Conservation (phyloP, 2,797 vertebrate species). For the Mus minutoides region DNA sequence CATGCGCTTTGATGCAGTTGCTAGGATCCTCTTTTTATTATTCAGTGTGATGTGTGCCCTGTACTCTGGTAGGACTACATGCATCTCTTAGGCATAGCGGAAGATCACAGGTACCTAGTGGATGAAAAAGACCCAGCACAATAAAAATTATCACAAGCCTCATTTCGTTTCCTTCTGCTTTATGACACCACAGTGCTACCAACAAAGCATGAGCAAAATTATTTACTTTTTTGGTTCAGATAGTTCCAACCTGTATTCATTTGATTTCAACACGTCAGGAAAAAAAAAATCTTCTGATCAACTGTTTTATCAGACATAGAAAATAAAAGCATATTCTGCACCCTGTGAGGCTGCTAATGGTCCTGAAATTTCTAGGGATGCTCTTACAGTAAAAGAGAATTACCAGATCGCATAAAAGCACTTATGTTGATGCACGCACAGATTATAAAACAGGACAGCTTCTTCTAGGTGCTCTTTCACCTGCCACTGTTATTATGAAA, state of each 20-base stretch:
- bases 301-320: conserved; percentile 37
- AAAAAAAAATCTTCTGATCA: conserved; percentile 65
- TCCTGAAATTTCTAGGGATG: conserved; percentile 60
- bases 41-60: neutral
- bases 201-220: conserved; percentile 58
- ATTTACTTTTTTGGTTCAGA: conserved; percentile 72
- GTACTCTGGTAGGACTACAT: neutral
- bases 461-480: neutral
- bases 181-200: conserved; percentile 54
- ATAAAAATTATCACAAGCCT: conserved; percentile 71
- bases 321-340: conserved; percentile 17
- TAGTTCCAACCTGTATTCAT: conserved; percentile 65
- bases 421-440: neutral
- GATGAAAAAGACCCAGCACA: conserved; percentile 66
- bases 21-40: conserved; percentile 66
- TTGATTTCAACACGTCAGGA: conserved; percentile 66
- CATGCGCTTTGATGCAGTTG: conserved; percentile 63
- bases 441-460: conserved; percentile 5
- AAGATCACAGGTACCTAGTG: conserved; percentile 73
- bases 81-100: conserved; percentile 68
- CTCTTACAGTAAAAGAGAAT: conserved; percentile 58
- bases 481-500: neutral
- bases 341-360: neutral
- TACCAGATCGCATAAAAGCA: conserved; percentile 50
- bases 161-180: conserved; percentile 72